Percentiles rank a stretch among this genome's conserved stretches.
These are phyloP conservation scores for Amorpha juglandis DNA, from an alignment of 2,888 invertebrate genomes.

Conservation along the genomic window DNA sequence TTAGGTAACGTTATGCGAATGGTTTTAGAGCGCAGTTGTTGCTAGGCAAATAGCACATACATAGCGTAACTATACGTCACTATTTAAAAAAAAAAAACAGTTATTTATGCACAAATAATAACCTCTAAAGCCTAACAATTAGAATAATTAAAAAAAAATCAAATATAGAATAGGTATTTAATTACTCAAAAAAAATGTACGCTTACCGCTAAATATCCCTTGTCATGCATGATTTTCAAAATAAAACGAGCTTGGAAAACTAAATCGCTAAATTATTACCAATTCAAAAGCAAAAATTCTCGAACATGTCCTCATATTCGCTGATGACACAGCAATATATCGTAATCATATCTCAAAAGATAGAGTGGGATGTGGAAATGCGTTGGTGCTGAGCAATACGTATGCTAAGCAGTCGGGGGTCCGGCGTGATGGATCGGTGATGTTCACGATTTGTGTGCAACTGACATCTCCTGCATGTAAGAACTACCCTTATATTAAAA, in stretches of 20 bases:
- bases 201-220: too few species aligned
- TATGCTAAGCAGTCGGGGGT: conserved; percentile 67
- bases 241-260: neutral
- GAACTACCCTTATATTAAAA: conserved; percentile 38
- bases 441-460: conserved; percentile 49
- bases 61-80: too few species aligned
- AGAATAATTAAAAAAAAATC: too few species aligned
- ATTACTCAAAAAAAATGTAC: too few species aligned
- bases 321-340: conserved; percentile 16
- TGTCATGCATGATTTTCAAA: neutral
- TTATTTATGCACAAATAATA: too few species aligned
- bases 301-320: neutral
- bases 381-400: conserved; percentile 61
- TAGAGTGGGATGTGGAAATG: conserved; percentile 27
- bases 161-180: too few species aligned
- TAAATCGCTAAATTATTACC: neutral
- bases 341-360: conserved; percentile 12
- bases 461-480: conserved; percentile 40
- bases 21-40: neutral
- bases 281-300: neutral
- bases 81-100: too few species aligned
- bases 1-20: neutral
- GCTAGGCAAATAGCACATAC: neutral
- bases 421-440: conserved; percentile 57
- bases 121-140: too few species aligned